Conservation (phyloP, 2,113 vertebrate genomes). For the Madoqua kirkii region DNA sequence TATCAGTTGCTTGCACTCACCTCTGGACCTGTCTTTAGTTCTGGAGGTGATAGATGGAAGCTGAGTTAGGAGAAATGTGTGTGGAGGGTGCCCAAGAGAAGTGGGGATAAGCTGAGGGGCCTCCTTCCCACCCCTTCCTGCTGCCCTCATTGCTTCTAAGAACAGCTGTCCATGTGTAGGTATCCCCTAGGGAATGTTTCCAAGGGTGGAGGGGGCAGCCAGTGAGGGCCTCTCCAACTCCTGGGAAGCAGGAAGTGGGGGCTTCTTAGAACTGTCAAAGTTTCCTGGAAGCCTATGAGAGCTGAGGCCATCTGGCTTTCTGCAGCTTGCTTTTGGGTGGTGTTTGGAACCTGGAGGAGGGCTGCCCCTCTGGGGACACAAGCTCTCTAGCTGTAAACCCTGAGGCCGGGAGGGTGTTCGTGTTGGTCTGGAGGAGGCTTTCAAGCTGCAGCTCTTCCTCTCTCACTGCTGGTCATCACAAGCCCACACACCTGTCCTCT, state of each 20-base stretch:
- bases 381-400: background rate
- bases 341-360: background rate
- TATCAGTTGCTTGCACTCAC: background rate
- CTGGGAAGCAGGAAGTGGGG: slow-evolving; percentile 64
- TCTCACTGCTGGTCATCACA: background rate
- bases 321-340: background rate
- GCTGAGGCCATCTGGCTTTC: slow-evolving; percentile 53
- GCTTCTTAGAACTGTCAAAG: slow-evolving; percentile 62
- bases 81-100: background rate
- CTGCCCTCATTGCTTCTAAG: background rate
- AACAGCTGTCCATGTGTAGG: background rate
- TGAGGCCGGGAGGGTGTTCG: background rate
- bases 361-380: background rate
- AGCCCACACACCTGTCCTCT: background rate
- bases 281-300: slow-evolving; percentile 61
- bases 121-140: background rate
- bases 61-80: background rate
- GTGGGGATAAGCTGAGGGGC: background rate
- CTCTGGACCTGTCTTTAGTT: background rate
- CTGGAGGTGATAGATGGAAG: background rate
- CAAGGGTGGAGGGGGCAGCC: background rate
- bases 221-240: background rate
- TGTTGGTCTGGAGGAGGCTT: background rate
- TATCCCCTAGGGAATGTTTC: background rate
- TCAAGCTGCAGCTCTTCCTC: background rate